phyloP scores from a whole-genome alignment of 2,797 vertebrate genomes.

The Sylvilagus floridanus region DNA sequence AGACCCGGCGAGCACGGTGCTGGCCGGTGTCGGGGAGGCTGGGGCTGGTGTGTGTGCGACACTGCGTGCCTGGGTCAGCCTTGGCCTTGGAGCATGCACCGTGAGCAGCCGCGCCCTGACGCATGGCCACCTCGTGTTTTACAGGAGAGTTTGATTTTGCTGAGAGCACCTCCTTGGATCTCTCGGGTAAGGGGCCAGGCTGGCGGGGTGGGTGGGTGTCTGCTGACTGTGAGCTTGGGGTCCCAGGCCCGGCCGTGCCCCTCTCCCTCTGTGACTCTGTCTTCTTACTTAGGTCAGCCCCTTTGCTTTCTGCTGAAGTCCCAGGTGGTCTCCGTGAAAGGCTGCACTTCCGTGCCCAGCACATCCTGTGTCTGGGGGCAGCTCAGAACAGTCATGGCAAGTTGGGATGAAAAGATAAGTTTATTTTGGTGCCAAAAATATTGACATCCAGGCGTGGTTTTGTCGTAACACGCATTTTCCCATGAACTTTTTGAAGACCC shows the following conservation, averaged over 20 bases:
- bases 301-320: not conserved
- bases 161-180: constrained; percentile 83
- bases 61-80: not conserved
- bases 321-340: not conserved
- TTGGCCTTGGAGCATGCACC: not conserved
- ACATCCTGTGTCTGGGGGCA: too few relatives aligned
- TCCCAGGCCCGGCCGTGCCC: not conserved
- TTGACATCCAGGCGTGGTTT: too few relatives aligned
- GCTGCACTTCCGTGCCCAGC: not conserved
- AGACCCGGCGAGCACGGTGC: not conserved
- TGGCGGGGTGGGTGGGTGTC: not conserved
- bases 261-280: not conserved
- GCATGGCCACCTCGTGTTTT: constrained; percentile 69
- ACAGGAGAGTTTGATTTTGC: constrained; percentile 85
- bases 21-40: not conserved
- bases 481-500: too few relatives aligned
- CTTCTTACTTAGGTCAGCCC: not conserved
- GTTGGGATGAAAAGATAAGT: too few relatives aligned
- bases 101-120: not conserved
- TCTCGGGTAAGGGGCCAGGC: constrained; percentile 83
- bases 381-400: too few relatives aligned
- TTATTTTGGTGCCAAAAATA: too few relatives aligned
- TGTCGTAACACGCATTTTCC: too few relatives aligned
- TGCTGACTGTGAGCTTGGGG: not conserved
- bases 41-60: accelerated